phyloP scores from a whole-genome alignment of 2,888 invertebrate genomes.

The Aphodius sticticus region DNA sequence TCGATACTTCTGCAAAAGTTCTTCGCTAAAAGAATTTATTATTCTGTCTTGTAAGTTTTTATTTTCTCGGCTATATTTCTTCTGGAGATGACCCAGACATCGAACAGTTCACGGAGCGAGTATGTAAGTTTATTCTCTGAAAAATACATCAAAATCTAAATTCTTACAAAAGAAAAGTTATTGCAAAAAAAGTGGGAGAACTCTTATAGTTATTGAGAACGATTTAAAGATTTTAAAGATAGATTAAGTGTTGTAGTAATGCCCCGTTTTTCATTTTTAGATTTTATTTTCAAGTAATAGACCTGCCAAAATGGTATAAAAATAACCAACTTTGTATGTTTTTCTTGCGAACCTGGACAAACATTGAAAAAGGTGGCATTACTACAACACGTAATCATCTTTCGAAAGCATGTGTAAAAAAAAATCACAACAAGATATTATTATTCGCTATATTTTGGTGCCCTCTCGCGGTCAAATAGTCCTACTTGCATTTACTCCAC shows the following conservation, averaged over 20 bases:
- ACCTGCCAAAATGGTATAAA: neutral
- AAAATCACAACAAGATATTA: no score
- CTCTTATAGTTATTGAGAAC: neutral
- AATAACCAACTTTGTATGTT: neutral
- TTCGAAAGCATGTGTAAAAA: neutral
- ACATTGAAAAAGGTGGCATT: neutral
- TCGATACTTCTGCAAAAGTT: no score
- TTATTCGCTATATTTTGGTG: no score
- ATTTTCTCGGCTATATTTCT: slow-evolving; percentile 4
- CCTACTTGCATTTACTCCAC: no score
- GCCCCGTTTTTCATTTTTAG: no score
- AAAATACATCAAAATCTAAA: slow-evolving; percentile 4
- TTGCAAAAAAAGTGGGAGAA: neutral
- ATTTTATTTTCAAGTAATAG: neutral
- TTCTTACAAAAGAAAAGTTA: neutral
- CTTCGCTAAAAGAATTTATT: neutral
- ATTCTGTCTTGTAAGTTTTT: slow-evolving; percentile 4
- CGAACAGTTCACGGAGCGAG: neutral
- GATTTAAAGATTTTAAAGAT: no score
- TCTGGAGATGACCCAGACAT: neutral
- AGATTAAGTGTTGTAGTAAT: no score
- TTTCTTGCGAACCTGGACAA: neutral
- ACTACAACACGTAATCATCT: neutral
- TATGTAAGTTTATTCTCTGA: neutral
- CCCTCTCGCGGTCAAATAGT: no score